Evolutionary conservation across 1,140 invertebrate genomes (phyloP).

Genomic region (Drosophila persimilis): DNA sequence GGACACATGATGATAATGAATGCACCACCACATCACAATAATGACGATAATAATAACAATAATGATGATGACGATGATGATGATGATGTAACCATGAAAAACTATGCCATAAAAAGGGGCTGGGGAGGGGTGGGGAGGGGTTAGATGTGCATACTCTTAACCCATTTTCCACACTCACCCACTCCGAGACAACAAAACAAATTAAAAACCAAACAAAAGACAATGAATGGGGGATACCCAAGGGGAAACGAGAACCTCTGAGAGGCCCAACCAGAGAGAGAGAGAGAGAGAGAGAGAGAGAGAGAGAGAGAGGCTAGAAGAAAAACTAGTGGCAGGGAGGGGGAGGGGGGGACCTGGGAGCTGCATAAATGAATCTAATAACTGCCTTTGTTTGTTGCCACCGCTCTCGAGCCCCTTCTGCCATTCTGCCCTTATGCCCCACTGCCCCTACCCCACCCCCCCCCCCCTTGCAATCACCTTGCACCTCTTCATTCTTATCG

Average conservation of each 20-base stretch:
- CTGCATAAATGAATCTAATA: slow-evolving; percentile 70
- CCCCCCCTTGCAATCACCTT: neutral
- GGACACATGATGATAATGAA: slow-evolving; percentile 42
- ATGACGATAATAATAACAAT: too few relatives aligned
- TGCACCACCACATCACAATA: slow-evolving; percentile 11
- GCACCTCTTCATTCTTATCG: slow-evolving; percentile 40
- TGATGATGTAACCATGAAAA: slow-evolving; percentile 51
- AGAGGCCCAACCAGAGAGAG: slow-evolving; percentile 9
- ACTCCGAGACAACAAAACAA: slow-evolving; percentile 23
- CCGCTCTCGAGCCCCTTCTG: slow-evolving; percentile 4
- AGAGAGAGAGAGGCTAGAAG: neutral
- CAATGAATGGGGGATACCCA: slow-evolving; percentile 2
- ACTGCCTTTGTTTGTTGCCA: slow-evolving; percentile 61
- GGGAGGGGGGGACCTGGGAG: neutral
- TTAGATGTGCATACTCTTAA: slow-evolving; percentile 65
- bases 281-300: slow-evolving; percentile 14
- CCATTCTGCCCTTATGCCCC: too few relatives aligned
- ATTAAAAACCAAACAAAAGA: slow-evolving; percentile 39
- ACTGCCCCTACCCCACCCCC: too few relatives aligned
- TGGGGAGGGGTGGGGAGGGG: neutral
- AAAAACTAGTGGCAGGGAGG: neutral
- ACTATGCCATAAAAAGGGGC: neutral
- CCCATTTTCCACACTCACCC: slow-evolving; percentile 41
- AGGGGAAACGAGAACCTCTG: slow-evolving; percentile 6
- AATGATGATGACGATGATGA: too few relatives aligned